Evolutionary conservation across 2,113 vertebrate species (phyloP).

Genomic region (Clarias batrachus): DNA sequence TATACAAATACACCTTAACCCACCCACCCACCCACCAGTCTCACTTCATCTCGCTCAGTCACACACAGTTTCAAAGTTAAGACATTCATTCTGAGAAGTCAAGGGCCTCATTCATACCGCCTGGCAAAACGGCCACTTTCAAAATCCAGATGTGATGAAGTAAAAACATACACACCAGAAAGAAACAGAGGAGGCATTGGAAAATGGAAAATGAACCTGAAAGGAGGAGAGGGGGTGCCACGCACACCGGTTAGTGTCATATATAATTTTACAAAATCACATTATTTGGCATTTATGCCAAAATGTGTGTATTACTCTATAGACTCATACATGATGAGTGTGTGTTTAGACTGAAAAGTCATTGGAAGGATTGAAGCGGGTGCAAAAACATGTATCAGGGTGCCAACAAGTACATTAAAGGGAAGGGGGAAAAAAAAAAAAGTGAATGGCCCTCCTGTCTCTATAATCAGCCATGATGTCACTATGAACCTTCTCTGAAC

Average conservation of each 20-base stretch:
- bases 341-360: conserved; percentile 5
- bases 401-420: conserved; percentile 60
- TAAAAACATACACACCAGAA: conserved; percentile 71
- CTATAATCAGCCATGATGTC: conserved; percentile 76
- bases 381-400: conserved; percentile 51
- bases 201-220: conserved; percentile 65
- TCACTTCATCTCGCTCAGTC: neutral
- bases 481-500: conserved; percentile 79
- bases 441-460: conserved; percentile 75
- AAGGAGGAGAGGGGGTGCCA: conserved; percentile 51
- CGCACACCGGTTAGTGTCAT: conserved; percentile 10
- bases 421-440: conserved; percentile 71
- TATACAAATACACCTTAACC: conserved; percentile 11
- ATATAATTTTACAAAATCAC: conserved; percentile 16
- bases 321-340: conserved; percentile 5
- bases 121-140: conserved; percentile 71
- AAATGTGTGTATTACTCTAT: conserved; percentile 15
- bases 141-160: conserved; percentile 69
- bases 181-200: conserved; percentile 61
- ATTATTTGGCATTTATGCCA: conserved; percentile 25
- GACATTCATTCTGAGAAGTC: conserved; percentile 72
- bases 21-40: conserved; percentile 7
- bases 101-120: conserved; percentile 75
- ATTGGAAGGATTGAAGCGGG: conserved; percentile 40
- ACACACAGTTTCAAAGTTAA: conserved; percentile 62